These are phyloP conservation scores for Alfaro cultratus DNA, from an alignment of 2,797 vertebrate genomes.

Conservation along the genomic window DNA sequence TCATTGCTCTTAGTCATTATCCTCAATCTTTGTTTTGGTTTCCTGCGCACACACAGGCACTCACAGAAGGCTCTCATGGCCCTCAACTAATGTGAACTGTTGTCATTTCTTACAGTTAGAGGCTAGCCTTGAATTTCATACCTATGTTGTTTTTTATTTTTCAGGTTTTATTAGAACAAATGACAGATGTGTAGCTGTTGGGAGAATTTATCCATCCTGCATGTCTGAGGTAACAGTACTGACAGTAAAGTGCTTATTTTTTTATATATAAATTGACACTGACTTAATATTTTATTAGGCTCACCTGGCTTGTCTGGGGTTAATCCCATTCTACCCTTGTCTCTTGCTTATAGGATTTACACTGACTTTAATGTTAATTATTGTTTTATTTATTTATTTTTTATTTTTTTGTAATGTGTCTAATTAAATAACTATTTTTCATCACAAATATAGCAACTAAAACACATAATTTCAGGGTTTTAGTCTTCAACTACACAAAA, in stretches of 20 bases:
- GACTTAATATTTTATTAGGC: not conserved
- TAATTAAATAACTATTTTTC: not conserved
- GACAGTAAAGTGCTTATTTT: not conserved
- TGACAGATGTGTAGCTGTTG: slow-evolving; percentile 8
- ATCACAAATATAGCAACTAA: not conserved
- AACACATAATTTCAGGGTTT: not conserved
- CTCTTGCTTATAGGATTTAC: not conserved
- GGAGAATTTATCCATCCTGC: slow-evolving; percentile 8
- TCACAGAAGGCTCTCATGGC: slow-evolving; percentile 7
- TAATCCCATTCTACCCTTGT: not conserved
- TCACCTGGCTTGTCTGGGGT: not conserved
- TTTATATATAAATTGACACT: not conserved
- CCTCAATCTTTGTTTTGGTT: slow-evolving; percentile 11
- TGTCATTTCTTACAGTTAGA: slow-evolving; percentile 62
- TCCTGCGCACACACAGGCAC: not conserved
- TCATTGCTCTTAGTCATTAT: slow-evolving; percentile 31
- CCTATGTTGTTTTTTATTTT: slow-evolving; percentile 37
- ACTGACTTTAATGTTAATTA: not conserved
- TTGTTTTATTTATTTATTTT: not conserved
- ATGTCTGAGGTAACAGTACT: slow-evolving; percentile 3
- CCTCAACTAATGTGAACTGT: slow-evolving; percentile 32
- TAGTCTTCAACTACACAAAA: not conserved
- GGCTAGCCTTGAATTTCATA: slow-evolving; percentile 61
- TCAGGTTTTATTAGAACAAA: slow-evolving; percentile 59
- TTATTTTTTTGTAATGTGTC: not conserved